These are phyloP conservation scores for Hypotaenidia okinawae DNA, from an alignment of 2,797 vertebrate genomes.

Conservation along the genomic window DNA sequence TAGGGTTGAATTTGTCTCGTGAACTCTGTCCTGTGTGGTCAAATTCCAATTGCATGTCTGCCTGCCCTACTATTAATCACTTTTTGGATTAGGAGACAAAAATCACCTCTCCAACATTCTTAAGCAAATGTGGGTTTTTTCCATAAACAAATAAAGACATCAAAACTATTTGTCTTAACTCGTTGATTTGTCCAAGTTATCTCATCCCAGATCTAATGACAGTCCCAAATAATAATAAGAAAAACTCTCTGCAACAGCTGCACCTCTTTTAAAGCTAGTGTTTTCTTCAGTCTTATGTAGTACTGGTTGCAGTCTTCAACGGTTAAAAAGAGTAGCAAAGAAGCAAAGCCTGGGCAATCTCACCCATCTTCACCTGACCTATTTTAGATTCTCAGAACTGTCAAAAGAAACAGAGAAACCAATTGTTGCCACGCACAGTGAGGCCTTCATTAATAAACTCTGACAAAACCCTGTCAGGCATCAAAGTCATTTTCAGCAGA, in stretches of 20 bases:
- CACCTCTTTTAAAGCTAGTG: neutral
- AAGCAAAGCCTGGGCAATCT: neutral
- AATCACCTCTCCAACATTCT: conserved; percentile 70
- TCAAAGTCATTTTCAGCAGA: conserved; percentile 16
- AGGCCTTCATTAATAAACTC: conserved; percentile 25
- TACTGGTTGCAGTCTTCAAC: neutral
- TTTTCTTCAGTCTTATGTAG: neutral
- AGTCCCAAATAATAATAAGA: conserved; percentile 5
- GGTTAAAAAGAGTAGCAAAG: neutral
- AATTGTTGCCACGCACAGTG: neutral
- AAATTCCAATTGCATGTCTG: conserved; percentile 63
- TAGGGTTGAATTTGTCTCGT: conserved; percentile 42
- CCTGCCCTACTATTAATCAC: conserved; percentile 57
- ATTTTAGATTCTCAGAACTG: neutral
- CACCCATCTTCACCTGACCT: neutral
- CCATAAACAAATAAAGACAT: conserved; percentile 53
- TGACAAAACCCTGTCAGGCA: conserved; percentile 13
- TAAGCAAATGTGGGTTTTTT: conserved; percentile 33
- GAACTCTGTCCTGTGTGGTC: conserved; percentile 60
- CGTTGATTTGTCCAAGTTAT: conserved; percentile 56
- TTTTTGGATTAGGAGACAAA: conserved; percentile 54
- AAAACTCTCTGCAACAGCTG: conserved; percentile 19
- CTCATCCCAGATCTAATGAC: conserved; percentile 41
- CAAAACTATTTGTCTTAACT: conserved; percentile 56
- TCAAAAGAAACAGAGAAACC: conserved; percentile 39